Conservation (phyloP, 2,113 vertebrate genomes). For the Saccopteryx bilineata region DNA sequence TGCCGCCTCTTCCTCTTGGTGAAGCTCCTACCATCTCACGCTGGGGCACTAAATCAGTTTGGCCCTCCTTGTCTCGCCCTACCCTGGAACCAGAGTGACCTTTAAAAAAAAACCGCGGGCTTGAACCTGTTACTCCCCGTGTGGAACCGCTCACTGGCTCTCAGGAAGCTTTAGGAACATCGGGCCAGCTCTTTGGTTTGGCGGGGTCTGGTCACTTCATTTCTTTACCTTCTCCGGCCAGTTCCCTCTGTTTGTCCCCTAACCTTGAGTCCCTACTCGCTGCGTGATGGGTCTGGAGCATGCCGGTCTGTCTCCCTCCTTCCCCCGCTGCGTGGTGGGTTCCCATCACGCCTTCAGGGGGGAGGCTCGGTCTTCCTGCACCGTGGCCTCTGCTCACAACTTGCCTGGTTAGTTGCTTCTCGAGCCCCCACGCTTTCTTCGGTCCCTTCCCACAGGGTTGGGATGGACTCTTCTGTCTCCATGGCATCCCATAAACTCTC, state of each 20-base stretch:
- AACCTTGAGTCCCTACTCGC: neutral
- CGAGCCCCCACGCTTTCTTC: neutral
- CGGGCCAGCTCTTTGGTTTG: neutral
- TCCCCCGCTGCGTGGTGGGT: neutral
- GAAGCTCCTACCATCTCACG: neutral
- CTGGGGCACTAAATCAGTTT: neutral
- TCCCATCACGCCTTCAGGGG: neutral
- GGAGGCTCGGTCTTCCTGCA: neutral
- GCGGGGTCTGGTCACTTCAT: neutral
- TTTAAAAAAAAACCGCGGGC: neutral
- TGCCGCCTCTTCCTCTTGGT: fast-evolving
- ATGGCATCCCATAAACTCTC: neutral
- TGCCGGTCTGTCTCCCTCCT: neutral
- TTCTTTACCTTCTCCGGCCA: neutral
- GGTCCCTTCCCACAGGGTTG: neutral
- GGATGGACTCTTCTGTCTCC: neutral
- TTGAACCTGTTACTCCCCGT: neutral
- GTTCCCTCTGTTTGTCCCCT: fast-evolving
- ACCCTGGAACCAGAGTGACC: neutral
- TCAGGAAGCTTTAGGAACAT: neutral
- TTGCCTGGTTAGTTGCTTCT: neutral
- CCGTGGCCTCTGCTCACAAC: neutral
- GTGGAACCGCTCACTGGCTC: neutral
- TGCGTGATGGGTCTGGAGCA: neutral
- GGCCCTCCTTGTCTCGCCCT: fast-evolving